Evolutionary conservation across 2,113 vertebrate genomes (phyloP), one percentile per base, ranked within the genome.

Genomic region (Xiphias gladius): DNA sequence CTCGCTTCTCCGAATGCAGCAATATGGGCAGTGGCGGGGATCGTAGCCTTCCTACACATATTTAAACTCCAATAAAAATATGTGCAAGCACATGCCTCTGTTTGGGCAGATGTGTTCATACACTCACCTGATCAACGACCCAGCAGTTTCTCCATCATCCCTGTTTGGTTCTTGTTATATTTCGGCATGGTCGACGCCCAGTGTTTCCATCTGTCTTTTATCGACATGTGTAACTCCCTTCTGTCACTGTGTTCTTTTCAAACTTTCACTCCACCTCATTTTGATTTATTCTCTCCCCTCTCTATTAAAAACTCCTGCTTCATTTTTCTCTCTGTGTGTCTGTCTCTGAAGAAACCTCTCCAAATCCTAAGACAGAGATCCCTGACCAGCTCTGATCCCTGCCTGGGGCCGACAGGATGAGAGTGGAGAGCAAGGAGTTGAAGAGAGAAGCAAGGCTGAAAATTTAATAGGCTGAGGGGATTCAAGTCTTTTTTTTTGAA

Each of bases 341-440:
- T 50, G 41, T 58, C 43, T 82, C 26, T 76, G 37, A 73, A 71
- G 37, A 79, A 76, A 88, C n/a, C 58, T 32, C 54, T 76, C 11
- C 8, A 70, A 76, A 82, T 81, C 61, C 76, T n/a, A 24, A 68
- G 66, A 82, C 80, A 73, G 65, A 75, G 84, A 76, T 83, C 77
- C 58, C 67, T 55, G 79, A 79, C 74, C 79, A 52, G 82, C 75
- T 77, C 72, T 88, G 86, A 89, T 87, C 75, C 86, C 70, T 30
- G 84, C 91, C 81, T 61, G 61, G 35, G 83, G 89, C 86, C 28
- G 12, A 74, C 72, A 64, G 68, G 82, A 83, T 85, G 59, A 76
- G 73, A 82, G 62, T 0, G 10, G 55, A 71, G 62, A 74, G 19
- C 59, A 83, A 80, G 39, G 62, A 46, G 54, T 43, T 26, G 68